Percentiles rank a stretch among this genome's conserved stretches.
These are phyloP conservation scores for Apoderus coryli DNA, from an alignment of 2,888 invertebrate genomes.

Conservation along the genomic window DNA sequence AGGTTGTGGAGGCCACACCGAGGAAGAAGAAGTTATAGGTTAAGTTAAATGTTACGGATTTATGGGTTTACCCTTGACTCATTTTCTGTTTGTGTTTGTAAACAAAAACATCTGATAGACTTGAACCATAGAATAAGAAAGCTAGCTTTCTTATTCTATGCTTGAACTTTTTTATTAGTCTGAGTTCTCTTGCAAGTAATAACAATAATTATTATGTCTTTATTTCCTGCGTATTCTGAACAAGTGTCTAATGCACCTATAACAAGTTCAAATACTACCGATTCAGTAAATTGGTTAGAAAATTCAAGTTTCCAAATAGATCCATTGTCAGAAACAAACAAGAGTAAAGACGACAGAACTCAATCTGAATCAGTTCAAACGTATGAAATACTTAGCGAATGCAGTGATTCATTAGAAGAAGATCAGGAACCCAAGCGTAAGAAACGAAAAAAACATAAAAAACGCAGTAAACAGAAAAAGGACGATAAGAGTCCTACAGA, in stretches of 20 bases:
- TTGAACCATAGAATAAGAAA: too few species aligned
- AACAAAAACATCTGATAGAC: too few species aligned
- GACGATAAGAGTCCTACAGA: constrained; percentile 18
- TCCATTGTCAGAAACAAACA: not conserved
- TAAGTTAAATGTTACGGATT: too few species aligned
- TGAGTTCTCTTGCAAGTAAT: too few species aligned
- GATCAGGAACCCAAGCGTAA: constrained; percentile 11
- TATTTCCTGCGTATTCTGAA: constrained; percentile 34
- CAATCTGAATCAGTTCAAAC: constrained; percentile 4
- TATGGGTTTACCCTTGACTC: too few species aligned
- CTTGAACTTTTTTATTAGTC: too few species aligned
- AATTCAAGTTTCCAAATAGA: constrained; percentile 33
- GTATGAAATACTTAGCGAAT: constrained; percentile 6
- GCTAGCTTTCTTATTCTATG: too few species aligned
- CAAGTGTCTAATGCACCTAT: constrained; percentile 17
- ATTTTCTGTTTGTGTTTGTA: too few species aligned
- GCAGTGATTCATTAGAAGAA: constrained; percentile 7
- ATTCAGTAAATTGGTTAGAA: constrained; percentile 23
- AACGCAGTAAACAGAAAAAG: constrained; percentile 21
- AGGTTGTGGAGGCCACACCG: too few species aligned
- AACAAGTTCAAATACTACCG: constrained; percentile 11
- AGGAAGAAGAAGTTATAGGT: too few species aligned
- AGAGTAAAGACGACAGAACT: not conserved
- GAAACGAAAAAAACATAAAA: constrained; percentile 22
- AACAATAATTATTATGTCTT: constrained; percentile 27